Evolutionary conservation across 1,140 invertebrate species (phyloP).

Genomic region (Leptestheria dahalacensis): DNA sequence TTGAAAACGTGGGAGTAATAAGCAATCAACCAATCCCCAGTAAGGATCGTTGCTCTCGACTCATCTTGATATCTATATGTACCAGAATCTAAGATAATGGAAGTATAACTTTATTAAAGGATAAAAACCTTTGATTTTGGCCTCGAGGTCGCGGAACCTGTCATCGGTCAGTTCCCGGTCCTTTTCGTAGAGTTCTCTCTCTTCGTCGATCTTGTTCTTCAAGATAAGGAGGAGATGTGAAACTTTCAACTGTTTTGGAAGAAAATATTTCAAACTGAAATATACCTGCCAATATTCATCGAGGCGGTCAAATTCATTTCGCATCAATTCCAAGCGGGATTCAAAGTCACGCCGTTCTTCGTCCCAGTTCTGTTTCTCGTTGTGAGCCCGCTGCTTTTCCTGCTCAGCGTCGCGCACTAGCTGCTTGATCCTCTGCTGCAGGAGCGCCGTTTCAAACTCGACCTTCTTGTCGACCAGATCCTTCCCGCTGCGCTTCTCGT

Average conservation of each 20-base stretch:
- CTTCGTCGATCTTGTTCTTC: conserved; percentile 51
- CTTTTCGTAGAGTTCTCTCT: conserved; percentile 52
- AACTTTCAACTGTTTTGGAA: background rate
- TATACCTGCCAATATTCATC: conserved; percentile 62
- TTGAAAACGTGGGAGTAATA: no score
- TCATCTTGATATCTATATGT: no score
- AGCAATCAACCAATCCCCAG: no score
- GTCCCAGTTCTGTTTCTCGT: conserved; percentile 34
- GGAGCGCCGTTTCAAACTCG: conserved; percentile 16
- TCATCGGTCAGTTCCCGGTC: conserved; percentile 61
- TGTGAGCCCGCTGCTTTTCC: conserved; percentile 19
- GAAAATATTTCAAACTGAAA: background rate
- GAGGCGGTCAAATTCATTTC: conserved; percentile 58
- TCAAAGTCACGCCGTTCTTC: conserved; percentile 49
- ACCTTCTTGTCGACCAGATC: conserved; percentile 11
- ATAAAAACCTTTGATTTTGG: conserved; percentile 47
- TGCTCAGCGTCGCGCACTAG: conserved; percentile 18
- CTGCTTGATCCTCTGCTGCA: conserved; percentile 14
- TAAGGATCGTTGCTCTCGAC: no score
- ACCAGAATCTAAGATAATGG: no score
- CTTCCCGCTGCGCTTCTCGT: conserved; percentile 2
- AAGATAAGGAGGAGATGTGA: background rate
- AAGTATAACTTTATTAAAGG: no score
- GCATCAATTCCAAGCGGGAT: conserved; percentile 50
- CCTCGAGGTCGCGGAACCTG: conserved; percentile 52